Evolutionary conservation across 2,888 invertebrate genomes (phyloP).

Genomic region (Ephialtes manifestator): DNA sequence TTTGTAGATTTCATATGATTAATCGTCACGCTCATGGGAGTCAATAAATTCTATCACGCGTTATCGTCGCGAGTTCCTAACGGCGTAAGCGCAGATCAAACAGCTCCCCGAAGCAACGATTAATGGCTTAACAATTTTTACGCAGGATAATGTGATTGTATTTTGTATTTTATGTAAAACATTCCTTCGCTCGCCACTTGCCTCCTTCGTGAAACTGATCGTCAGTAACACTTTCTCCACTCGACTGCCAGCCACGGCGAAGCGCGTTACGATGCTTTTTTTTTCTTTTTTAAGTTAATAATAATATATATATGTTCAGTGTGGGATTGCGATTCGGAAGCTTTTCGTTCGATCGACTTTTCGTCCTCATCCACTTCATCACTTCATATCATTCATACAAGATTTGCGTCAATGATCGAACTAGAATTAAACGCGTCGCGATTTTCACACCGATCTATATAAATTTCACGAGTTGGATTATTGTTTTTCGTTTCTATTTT

Average conservation of each 20-base stretch:
- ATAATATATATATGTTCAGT: conserved; percentile 39
- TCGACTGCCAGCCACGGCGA: conserved; percentile 25
- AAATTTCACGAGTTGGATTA: conserved; percentile 27
- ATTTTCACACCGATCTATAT: conserved; percentile 40
- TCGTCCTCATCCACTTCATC: conserved; percentile 83
- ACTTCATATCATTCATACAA: conserved; percentile 83
- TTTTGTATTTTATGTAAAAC: conserved; percentile 63
- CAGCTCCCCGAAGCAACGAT: conserved; percentile 38
- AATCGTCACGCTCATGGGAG: conserved; percentile 33
- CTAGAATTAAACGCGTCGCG: conserved; percentile 46
- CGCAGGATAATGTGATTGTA: conserved; percentile 62
- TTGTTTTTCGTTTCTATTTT: conserved; percentile 20
- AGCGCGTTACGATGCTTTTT: conserved; percentile 27
- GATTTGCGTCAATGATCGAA: conserved; percentile 83
- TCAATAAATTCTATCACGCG: conserved; percentile 1
- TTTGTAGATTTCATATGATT: conserved; percentile 57
- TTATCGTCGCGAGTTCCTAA: conserved; percentile 34
- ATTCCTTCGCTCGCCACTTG: conserved; percentile 64
- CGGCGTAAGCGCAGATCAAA: conserved; percentile 13
- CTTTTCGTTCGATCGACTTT: conserved; percentile 80
- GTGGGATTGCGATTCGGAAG: conserved; percentile 41
- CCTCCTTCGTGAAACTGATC: conserved; percentile 39
- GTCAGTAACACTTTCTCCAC: conserved; percentile 17
- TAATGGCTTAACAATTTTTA: conserved; percentile 43
- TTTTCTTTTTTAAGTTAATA: conserved; percentile 35